A percentile compares a stretch with the other conserved stretches of the same genome.
phyloP scores from a whole-genome alignment of 64 coral and sea anemone genomes.

The Montipora sp. region DNA sequence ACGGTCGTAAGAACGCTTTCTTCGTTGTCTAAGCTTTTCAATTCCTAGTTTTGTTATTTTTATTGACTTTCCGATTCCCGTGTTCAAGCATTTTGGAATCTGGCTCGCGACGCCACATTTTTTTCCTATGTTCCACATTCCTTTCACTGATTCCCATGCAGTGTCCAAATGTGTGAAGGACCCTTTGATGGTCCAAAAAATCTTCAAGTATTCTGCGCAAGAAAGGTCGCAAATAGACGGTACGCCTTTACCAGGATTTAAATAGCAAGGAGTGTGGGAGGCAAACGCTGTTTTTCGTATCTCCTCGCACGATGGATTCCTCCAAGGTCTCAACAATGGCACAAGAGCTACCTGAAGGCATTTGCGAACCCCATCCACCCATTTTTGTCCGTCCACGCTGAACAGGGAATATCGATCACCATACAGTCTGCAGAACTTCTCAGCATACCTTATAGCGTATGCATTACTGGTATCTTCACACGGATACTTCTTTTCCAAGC shows the following conservation, averaged over 20 bases:
- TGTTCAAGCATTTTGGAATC: not conserved
- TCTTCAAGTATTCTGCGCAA: constrained; percentile 22
- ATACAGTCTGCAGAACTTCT: constrained; percentile 72
- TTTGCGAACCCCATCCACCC: constrained; percentile 76
- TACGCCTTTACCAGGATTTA: constrained; percentile 42
- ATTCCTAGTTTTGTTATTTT: constrained; percentile 5
- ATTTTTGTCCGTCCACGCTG: not conserved
- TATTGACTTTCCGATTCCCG: not conserved
- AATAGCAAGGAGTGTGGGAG: constrained; percentile 72
- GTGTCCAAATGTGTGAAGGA: constrained; percentile 37
- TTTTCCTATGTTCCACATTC: constrained; percentile 61
- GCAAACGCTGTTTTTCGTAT: constrained; percentile 57
- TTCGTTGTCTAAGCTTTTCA: not conserved
- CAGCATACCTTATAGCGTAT: constrained; percentile 59
- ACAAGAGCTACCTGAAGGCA: constrained; percentile 76
- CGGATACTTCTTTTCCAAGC: constrained; percentile 57
- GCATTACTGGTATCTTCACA: constrained; percentile 52
- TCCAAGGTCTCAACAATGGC: constrained; percentile 52
- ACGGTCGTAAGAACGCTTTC: constrained; percentile 2
- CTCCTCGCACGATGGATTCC: constrained; percentile 27
- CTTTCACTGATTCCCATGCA: constrained; percentile 55
- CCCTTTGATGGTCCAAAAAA: constrained; percentile 62
- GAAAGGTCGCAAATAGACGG: constrained; percentile 75
- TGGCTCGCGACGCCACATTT: constrained; percentile 14
- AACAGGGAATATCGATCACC: constrained; percentile 23